Conservation (phyloP, 2,888 invertebrate genomes). For the Tetanocera ferruginea region DNA sequence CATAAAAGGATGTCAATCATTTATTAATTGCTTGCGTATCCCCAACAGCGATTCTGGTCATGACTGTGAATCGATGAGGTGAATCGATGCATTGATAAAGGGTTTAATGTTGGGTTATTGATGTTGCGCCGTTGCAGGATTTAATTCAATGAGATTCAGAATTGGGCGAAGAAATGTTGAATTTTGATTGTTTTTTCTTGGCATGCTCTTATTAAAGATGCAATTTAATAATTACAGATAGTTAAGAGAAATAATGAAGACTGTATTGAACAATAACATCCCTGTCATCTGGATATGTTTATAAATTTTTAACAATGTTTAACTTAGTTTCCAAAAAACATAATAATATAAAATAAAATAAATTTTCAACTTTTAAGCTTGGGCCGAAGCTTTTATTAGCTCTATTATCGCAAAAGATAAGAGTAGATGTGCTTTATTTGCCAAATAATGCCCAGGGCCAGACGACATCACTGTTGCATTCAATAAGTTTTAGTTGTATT, state of each 20-base stretch:
- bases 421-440: too few species aligned
- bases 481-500: too few species aligned
- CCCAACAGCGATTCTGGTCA: neutral
- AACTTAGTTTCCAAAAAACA: too few species aligned
- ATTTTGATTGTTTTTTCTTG: neutral
- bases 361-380: too few species aligned
- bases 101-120: neutral
- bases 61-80: neutral
- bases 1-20: constrained; percentile 28
- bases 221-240: neutral
- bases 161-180: neutral
- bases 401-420: too few species aligned
- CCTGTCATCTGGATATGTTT: too few species aligned
- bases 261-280: too few species aligned
- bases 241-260: neutral
- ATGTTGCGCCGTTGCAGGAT: neutral
- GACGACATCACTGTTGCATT: too few species aligned
- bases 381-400: too few species aligned
- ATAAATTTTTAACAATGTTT: too few species aligned
- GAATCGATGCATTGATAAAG: constrained; percentile 17
- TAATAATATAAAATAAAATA: too few species aligned
- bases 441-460: too few species aligned
- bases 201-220: neutral
- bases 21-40: constrained; percentile 28
- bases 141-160: neutral